A percentile compares a stretch with the other conserved stretches of the same genome.
Evolutionary conservation across 1,140 invertebrate genomes (phyloP).

Genomic region (Drosophila takahashii): DNA sequence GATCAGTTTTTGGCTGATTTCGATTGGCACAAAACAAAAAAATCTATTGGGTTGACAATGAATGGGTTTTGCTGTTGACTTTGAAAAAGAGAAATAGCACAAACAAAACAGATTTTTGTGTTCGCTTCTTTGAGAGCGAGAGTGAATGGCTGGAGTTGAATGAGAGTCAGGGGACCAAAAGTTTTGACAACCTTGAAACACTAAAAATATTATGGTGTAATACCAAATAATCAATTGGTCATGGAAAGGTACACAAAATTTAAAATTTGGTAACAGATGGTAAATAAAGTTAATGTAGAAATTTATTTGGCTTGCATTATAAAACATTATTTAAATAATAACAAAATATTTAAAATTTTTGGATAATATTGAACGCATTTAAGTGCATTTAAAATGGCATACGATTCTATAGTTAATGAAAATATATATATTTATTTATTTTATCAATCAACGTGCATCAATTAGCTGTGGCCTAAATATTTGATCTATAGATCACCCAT

Average conservation of each 20-base stretch:
- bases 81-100: conserved; percentile 46
- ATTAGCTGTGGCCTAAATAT: neutral
- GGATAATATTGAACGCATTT: no score
- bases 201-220: neutral
- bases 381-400: no score
- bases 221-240: neutral
- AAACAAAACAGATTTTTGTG: conserved; percentile 6
- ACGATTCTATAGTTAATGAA: neutral
- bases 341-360: neutral
- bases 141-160: conserved; percentile 61
- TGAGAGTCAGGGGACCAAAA: conserved; percentile 27
- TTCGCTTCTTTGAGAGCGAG: conserved; percentile 57
- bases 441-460: neutral
- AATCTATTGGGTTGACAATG: conserved; percentile 64
- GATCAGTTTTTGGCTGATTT: conserved; percentile 38
- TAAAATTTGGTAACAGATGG: neutral
- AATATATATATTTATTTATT: neutral
- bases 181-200: conserved; percentile 53
- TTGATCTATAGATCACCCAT: no score
- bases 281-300: neutral
- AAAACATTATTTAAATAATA: neutral
- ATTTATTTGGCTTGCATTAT: no score
- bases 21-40: conserved; percentile 24
- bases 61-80: conserved; percentile 70
- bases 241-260: neutral